Base-by-base conservation (phyloP, 2,888 invertebrate species). In the Zygogramma bicolorata region DNA sequence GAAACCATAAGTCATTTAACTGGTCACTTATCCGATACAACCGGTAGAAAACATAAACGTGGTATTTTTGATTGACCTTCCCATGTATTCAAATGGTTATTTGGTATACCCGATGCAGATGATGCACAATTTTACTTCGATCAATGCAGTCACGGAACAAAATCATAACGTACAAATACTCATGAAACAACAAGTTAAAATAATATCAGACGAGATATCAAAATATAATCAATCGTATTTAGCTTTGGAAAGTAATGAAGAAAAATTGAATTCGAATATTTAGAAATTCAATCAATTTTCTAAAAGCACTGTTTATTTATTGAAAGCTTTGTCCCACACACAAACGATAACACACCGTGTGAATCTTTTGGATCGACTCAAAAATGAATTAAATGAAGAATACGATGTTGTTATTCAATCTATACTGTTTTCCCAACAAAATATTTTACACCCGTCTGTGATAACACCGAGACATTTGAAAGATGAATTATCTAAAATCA, bases 161-260 rank as follows among this genome's bases (percentile, higher is more conserved):
- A 76, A 77, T 42, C 74, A 73, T 25, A 70, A 77, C 65, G 75
- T 66, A 1, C 74, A 77, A 40, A 62, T 61, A 10, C 62, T 78
- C 15, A 71, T 80, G 70, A 75, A 80, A 74, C 75, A 78, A 73
- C 78, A 80, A 70, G 66, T 80, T 20, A 69, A 75, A 10, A 71
- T 81, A 8, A 73, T 81, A 20, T 78, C 79, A 0, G 74, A 75
- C 6, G 73, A 77, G 2, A 78, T 81, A 20, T n/a, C 38, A 8
- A 74, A 78, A 61, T 77, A 79, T 69, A 81, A 79, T 68, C 34
- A 70, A 25, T 77, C 79, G 2, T 61, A 78, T 8, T 29, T 20
- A 65, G 49, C 67, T 7, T 63, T 78, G 18, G 71, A 68, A 59
- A 13, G 31, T 25, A 79, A 80, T 42, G 73, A 80, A 66, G 38